These are phyloP conservation scores for Agapornis canus DNA, from an alignment of 2,797 vertebrate genomes.

Conservation along the genomic window DNA sequence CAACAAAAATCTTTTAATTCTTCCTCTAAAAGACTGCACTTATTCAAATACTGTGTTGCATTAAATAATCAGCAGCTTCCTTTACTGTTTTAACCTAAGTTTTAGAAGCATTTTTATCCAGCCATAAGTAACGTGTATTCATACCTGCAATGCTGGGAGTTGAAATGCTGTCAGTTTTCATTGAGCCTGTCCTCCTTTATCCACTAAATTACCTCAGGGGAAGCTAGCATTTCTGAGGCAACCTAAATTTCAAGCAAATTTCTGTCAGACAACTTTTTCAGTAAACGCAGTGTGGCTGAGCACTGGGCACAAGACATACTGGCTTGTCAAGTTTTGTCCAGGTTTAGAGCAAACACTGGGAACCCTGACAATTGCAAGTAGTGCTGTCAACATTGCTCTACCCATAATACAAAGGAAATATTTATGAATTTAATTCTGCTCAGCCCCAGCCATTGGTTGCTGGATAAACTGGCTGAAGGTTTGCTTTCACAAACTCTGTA, in stretches of 20 bases:
- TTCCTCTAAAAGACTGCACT: neutral
- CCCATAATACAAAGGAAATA: neutral
- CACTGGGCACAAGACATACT: neutral
- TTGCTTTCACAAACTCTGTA: neutral
- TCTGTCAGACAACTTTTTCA: neutral
- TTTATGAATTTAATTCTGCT: neutral
- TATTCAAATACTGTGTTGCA: neutral
- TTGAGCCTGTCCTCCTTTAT: slow-evolving; percentile 18
- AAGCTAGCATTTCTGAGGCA: neutral
- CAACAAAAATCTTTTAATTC: neutral
- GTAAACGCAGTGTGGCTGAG: neutral
- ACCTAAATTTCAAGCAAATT: slow-evolving; percentile 1
- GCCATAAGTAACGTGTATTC: neutral
- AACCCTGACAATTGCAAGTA: neutral
- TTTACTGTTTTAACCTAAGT: neutral
- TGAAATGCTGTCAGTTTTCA: neutral
- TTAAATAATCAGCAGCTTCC: neutral
- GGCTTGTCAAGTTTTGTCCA: neutral
- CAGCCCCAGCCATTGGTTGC: neutral
- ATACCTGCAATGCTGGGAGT: neutral
- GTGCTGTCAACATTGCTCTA: neutral
- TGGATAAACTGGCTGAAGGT: neutral
- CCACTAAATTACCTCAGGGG: neutral
- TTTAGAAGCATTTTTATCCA: slow-evolving; percentile 6
- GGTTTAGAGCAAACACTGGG: neutral